A percentile compares a stretch with the other conserved stretches of the same genome.
Conservation (phyloP, 2,888 invertebrate genomes). For the Pollenia griseotomentosa region DNA sequence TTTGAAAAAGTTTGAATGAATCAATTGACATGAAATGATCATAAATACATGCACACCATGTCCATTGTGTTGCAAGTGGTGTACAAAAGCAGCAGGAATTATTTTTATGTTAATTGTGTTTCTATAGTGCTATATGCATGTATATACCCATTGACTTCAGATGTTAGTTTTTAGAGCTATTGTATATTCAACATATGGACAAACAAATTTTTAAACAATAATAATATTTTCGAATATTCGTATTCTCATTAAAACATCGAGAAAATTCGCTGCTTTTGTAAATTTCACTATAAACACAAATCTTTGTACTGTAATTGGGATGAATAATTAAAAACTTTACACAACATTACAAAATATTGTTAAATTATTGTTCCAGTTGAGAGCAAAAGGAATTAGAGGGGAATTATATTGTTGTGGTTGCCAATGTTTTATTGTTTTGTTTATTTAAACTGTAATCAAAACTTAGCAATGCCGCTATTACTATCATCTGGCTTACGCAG, state of each 20-base stretch:
- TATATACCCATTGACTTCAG: constrained; percentile 1
- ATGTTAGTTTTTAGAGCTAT: neutral
- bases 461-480: neutral
- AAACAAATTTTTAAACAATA: neutral
- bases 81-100: constrained; percentile 48
- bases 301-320: neutral
- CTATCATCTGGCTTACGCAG: too few species aligned
- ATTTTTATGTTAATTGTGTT: constrained; percentile 7
- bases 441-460: neutral
- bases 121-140: constrained; percentile 36
- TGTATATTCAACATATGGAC: neutral
- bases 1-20: constrained; percentile 32
- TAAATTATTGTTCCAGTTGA: constrained; percentile 25
- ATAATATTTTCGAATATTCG: constrained; percentile 8
- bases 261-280: neutral
- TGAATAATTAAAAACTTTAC: neutral
- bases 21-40: neutral
- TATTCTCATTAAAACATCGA: neutral
- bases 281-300: constrained; percentile 28
- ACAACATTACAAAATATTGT: constrained; percentile 24
- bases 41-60: neutral
- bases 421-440: neutral
- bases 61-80: neutral
- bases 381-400: neutral
- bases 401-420: neutral